Evolutionary conservation across 2,888 invertebrate genomes (phyloP).

Genomic region (Phragmatobia fuliginosa): DNA sequence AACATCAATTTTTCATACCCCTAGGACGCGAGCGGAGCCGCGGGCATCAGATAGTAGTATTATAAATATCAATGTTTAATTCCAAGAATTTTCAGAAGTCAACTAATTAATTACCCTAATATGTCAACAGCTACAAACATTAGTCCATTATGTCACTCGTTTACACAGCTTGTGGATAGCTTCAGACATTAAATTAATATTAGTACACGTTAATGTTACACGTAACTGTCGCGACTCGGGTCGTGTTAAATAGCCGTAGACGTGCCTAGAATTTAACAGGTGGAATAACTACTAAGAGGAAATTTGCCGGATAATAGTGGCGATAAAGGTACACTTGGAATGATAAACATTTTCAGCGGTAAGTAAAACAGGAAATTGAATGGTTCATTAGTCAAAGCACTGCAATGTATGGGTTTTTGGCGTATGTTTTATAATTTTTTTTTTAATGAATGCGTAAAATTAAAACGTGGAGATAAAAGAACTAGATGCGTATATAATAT

Average conservation of each 20-base stretch:
- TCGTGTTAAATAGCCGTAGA: slow-evolving; percentile 23
- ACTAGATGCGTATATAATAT: background rate
- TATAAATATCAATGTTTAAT: slow-evolving; percentile 14
- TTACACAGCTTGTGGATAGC: slow-evolving; percentile 16
- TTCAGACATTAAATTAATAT: slow-evolving; percentile 29
- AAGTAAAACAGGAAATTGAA: background rate
- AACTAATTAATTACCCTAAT: background rate
- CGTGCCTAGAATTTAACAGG: slow-evolving; percentile 24
- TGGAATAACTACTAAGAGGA: slow-evolving; percentile 9
- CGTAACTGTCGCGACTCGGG: slow-evolving; percentile 12
- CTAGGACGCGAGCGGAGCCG: too few species aligned
- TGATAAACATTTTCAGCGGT: background rate
- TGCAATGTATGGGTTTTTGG: background rate
- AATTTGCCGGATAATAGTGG: slow-evolving; percentile 20
- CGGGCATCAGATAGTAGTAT: too few species aligned
- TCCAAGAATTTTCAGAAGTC: background rate
- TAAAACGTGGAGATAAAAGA: background rate
- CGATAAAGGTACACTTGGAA: background rate
- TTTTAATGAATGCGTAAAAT: background rate
- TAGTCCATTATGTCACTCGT: slow-evolving; percentile 1
- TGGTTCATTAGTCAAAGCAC: background rate
- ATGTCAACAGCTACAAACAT: slow-evolving; percentile 9
- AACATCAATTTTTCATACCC: too few species aligned
- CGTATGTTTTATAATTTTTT: background rate
- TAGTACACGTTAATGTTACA: slow-evolving; percentile 15